A percentile compares a stretch with the other conserved stretches of the same genome.
These are phyloP conservation scores for Amazona finschi DNA, from an alignment of 2,797 vertebrate species.

Conservation along the genomic window DNA sequence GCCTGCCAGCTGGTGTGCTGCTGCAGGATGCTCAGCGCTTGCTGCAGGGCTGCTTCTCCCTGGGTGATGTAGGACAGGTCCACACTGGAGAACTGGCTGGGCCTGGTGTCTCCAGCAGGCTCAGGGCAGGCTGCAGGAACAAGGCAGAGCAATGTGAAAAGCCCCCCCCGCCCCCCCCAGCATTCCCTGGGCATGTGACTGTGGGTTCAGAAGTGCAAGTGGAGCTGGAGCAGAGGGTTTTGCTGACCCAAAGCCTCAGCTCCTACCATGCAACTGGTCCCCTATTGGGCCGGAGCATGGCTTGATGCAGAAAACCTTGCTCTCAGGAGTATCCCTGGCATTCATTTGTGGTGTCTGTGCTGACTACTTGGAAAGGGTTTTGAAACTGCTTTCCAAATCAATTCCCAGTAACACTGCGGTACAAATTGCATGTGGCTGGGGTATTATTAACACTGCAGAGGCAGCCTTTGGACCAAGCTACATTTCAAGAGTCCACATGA, in stretches of 20 bases:
- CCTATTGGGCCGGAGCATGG: neutral
- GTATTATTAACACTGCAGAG: neutral
- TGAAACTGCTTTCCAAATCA: neutral
- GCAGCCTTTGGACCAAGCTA: neutral
- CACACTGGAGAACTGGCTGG: neutral
- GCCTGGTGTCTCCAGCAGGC: fast-evolving
- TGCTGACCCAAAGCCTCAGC: neutral
- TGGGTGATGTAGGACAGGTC: conserved; percentile 68
- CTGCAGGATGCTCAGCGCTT: conserved; percentile 75
- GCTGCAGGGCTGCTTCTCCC: conserved; percentile 73
- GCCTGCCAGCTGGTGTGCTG: conserved; percentile 73
- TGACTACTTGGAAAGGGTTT: neutral
- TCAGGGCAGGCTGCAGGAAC: neutral
- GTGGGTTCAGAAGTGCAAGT: fast-evolving
- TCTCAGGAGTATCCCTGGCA: neutral
- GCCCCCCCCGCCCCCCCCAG: fast-evolving
- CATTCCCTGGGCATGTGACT: fast-evolving
- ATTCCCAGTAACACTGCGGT: neutral
- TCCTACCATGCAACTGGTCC: neutral
- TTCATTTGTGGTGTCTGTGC: neutral
- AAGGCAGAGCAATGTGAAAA: neutral
- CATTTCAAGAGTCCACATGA: fast-evolving
- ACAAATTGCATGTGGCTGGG: neutral
- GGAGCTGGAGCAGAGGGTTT: neutral
- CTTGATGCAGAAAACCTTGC: neutral